Base-by-base conservation (phyloP, 2,888 invertebrate species). In the Hydroisotoma schaefferi region DNA sequence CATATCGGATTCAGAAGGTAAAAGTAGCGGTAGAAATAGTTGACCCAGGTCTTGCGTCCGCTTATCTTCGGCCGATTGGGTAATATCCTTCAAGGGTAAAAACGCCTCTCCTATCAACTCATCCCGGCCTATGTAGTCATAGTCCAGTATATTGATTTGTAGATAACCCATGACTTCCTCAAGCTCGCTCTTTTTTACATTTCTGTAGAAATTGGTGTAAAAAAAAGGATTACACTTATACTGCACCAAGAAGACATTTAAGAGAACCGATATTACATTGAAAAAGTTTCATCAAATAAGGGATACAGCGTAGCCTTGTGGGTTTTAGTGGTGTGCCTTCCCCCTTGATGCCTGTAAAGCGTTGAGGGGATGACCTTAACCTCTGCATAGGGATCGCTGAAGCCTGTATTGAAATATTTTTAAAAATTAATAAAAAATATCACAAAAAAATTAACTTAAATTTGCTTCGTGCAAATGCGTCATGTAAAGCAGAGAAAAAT, bases 211-310 rank as follows among this genome's bases (percentile, higher is more conserved):
- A n/a, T n/a, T n/a, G n/a, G n/a, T n/a, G n/a, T n/a, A n/a, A n/a
- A n/a, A n/a, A n/a, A n/a, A n/a, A n/a, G n/a, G n/a, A n/a, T n/a
- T 15, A 33, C 33, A 33, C 8, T 15, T 33, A 33, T 15, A 33
- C 8, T 10, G 33, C 15, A 40, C 12, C 33, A 44, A 43, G 25
- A 55, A 57, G 8, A 15, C 23, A 22, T 49, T 25, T 51, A 8
- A 2, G 15, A n/a, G 15, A 15, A 15, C 18, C 37, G 20, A 23
- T 28, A 78, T 78, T 74, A 82, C 82, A 81, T 82, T 76, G 80
- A 80, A 73, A 82, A 82, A 2, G 78, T 78, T 73, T 82, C 82
- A 63, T 82, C 81, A 73, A 81, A 82, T 1, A 79, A 75, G 2
- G 82, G 82, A 69, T 80, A 80, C 23, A 82, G 74, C 2, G 79